Percentiles rank a stretch among this genome's conserved stretches.
phyloP scores from a whole-genome alignment of 2,113 vertebrate genomes.

The Pagrus major region DNA sequence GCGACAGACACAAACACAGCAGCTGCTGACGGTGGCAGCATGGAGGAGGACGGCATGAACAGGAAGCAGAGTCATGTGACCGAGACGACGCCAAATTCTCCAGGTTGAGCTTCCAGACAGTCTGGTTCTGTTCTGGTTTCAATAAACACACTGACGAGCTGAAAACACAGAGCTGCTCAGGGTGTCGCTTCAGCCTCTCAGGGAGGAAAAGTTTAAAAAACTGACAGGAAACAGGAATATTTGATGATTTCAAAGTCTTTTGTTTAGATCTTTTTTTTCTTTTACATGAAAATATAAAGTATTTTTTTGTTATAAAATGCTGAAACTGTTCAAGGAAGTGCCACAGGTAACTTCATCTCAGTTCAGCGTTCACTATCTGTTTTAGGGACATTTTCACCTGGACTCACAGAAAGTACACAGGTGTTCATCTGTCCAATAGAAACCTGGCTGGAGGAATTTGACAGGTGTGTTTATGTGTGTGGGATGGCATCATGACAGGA shows the following conservation, averaged over 20 bases:
- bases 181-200: too few species aligned
- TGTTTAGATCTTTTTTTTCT: too few species aligned
- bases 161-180: background rate
- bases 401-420: background rate
- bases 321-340: too few species aligned
- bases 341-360: background rate
- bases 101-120: background rate
- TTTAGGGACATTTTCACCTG: background rate
- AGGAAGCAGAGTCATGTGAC: conserved; percentile 23
- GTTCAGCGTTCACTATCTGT: too few species aligned
- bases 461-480: background rate
- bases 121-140: background rate
- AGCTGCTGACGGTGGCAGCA: background rate
- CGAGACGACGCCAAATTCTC: background rate
- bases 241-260: too few species aligned
- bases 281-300: too few species aligned
- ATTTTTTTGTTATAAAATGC: too few species aligned
- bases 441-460: conserved; percentile 4
- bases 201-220: too few species aligned
- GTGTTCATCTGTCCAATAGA: background rate
- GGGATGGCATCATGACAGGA: background rate
- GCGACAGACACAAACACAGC: conserved; percentile 19
- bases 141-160: background rate
- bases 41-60: conserved; percentile 3
- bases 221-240: too few species aligned